These are phyloP conservation scores for Dorcus parallelipipedus DNA, from an alignment of 2,888 invertebrate genomes.

Conservation along the genomic window DNA sequence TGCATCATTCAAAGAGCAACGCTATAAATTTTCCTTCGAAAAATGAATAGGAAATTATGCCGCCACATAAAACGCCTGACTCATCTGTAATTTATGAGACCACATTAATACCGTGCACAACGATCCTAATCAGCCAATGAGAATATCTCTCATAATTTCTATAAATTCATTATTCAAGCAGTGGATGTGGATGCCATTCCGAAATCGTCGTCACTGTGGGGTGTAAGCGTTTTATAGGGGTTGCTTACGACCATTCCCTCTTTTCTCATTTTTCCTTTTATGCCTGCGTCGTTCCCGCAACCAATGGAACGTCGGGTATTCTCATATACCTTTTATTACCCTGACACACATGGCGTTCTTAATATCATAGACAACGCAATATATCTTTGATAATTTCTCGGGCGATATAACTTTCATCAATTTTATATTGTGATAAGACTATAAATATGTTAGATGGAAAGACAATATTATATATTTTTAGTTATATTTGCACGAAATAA, in stretches of 20 bases:
- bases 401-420: not conserved
- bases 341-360: constrained; percentile 25
- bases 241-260: constrained; percentile 14
- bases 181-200: constrained; percentile 9
- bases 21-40: not conserved
- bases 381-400: constrained; percentile 14
- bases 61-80: constrained; percentile 15
- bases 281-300: constrained; percentile 5
- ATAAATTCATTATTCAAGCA: not conserved
- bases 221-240: constrained; percentile 11
- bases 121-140: constrained; percentile 11
- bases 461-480: no score
- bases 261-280: constrained; percentile 14
- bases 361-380: constrained; percentile 16
- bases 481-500: no score
- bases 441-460: not conserved
- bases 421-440: not conserved
- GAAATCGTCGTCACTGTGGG: constrained; percentile 1
- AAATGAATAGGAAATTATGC: constrained; percentile 1
- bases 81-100: constrained; percentile 15
- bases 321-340: constrained; percentile 20
- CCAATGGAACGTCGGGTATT: constrained; percentile 19
- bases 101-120: constrained; percentile 11
- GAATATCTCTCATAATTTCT: not conserved
- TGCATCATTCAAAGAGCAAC: no score